Conservation (phyloP, 1,140 invertebrate genomes). For the Drosophila sturtevanti region DNA sequence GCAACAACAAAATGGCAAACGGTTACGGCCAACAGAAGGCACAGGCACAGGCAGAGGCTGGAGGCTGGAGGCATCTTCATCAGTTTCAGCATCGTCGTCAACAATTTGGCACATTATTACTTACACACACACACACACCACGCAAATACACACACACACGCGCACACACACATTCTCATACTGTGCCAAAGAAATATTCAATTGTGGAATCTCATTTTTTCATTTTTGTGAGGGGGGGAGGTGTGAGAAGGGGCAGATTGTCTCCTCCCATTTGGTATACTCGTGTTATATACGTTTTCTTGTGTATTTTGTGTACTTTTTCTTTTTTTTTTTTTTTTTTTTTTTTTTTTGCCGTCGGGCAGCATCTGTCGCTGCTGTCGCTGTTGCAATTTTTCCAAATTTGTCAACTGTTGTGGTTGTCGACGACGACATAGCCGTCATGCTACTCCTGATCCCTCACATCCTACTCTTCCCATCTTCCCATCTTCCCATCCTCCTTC, state of each 20-base stretch:
- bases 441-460: background rate
- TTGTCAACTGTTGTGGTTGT: slow-evolving; percentile 64
- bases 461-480: too few species aligned
- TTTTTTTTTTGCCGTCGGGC: slow-evolving; percentile 36
- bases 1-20: background rate
- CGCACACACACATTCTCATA: background rate
- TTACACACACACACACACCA: slow-evolving; percentile 24
- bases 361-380: slow-evolving; percentile 44
- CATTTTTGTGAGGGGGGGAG: slow-evolving; percentile 19
- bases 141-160: slow-evolving; percentile 10
- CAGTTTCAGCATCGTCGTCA: slow-evolving; percentile 18
- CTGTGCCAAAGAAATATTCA: background rate
- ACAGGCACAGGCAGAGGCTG: slow-evolving; percentile 23
- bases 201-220: slow-evolving; percentile 2
- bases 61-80: slow-evolving; percentile 36
- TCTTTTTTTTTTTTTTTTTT: slow-evolving; percentile 20
- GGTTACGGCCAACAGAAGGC: slow-evolving; percentile 10
- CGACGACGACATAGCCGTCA: slow-evolving; percentile 1
- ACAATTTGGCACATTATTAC: slow-evolving; percentile 43
- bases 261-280: background rate
- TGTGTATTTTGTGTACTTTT: slow-evolving; percentile 7
- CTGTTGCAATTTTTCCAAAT: slow-evolving; percentile 72
- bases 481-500: background rate
- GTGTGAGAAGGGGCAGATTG: background rate
- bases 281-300: background rate